A percentile compares a stretch with the other conserved stretches of the same genome.
phyloP scores from a whole-genome alignment of 37 sponge, comb jelly and placozoan genomes.

The Oopsacas minuta region DNA sequence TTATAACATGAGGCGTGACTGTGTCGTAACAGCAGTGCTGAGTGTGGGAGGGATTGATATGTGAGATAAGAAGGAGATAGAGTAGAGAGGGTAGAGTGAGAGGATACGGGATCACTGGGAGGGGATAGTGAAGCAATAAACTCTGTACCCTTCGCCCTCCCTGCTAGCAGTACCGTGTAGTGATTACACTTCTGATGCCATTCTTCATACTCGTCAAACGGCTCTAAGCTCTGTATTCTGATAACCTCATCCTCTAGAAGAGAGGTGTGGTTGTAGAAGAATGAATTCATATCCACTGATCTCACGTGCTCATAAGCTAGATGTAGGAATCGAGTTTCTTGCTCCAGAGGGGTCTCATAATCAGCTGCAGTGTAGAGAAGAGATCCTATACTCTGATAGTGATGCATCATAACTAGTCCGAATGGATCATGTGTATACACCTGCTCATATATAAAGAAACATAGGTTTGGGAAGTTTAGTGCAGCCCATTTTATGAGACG shows the following conservation, averaged over 20 bases:
- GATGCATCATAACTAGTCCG: slow-evolving; percentile 12
- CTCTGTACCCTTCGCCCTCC: background rate
- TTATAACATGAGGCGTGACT: background rate
- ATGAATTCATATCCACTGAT: slow-evolving; percentile 50
- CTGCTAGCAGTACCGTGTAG: slow-evolving; percentile 42
- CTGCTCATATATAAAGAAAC: slow-evolving; percentile 4
- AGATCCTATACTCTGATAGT: background rate
- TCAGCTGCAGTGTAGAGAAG: background rate
- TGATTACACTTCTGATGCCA: slow-evolving; percentile 74
- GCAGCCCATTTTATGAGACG: slow-evolving; percentile 55
- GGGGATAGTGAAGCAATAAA: background rate
- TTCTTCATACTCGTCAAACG: slow-evolving; percentile 81
- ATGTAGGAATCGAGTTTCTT: background rate
- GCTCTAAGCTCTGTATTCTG: slow-evolving; percentile 36
- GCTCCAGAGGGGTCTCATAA: background rate
- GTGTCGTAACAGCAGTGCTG: background rate
- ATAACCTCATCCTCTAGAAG: slow-evolving; percentile 18
- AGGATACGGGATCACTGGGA: background rate
- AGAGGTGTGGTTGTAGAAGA: slow-evolving; percentile 23
- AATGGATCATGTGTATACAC: slow-evolving; percentile 2
- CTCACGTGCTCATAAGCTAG: background rate
- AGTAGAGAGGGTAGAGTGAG: background rate
- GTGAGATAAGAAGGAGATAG: background rate
- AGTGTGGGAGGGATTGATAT: background rate
- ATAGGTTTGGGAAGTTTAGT: slow-evolving; percentile 21